Conservation (phyloP, 1,140 invertebrate genomes). For the Lordiphosa stackelbergi region DNA sequence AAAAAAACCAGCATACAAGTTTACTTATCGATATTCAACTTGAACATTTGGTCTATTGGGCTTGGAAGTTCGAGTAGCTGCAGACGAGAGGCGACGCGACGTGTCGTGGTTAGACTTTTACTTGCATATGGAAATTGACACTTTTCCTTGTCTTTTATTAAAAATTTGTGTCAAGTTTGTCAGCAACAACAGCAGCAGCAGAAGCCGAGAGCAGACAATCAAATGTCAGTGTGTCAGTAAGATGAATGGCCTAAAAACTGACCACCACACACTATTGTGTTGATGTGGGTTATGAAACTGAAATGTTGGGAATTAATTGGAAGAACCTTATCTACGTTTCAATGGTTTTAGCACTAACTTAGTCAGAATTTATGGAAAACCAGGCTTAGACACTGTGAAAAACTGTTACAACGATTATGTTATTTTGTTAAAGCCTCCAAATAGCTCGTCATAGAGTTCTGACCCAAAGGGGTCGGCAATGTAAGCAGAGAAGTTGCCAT, state of each 20-base stretch:
- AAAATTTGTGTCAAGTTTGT: conserved; percentile 73
- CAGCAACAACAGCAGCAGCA: conserved; percentile 29
- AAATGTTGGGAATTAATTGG: conserved; percentile 2
- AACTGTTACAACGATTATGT: too few species aligned
- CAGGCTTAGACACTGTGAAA: too few species aligned
- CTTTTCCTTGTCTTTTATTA: conserved; percentile 54
- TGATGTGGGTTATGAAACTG: conserved; percentile 29
- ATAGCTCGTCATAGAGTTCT: too few species aligned
- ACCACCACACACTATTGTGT: conserved; percentile 35
- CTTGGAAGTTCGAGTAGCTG: background rate
- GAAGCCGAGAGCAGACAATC: conserved; percentile 31
- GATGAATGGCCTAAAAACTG: conserved; percentile 50
- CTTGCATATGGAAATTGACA: conserved; percentile 67
- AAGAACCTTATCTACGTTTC: too few species aligned
- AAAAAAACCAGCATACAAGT: conserved; percentile 13
- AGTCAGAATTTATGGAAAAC: too few species aligned
- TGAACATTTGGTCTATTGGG: conserved; percentile 16
- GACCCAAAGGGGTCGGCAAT: too few species aligned
- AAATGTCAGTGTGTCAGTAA: conserved; percentile 53
- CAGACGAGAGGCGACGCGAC: too few species aligned
- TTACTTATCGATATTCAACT: conserved; percentile 17
- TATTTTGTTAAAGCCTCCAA: too few species aligned
- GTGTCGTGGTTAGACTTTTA: conserved; percentile 34
- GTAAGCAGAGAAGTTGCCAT: too few species aligned
- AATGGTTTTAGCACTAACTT: too few species aligned